Percentiles rank a stretch among this genome's conserved stretches.
Evolutionary conservation across 35 echinoderm and acorn worm genomes (phyloP).

Genomic region (Ophioderma brevispina): DNA sequence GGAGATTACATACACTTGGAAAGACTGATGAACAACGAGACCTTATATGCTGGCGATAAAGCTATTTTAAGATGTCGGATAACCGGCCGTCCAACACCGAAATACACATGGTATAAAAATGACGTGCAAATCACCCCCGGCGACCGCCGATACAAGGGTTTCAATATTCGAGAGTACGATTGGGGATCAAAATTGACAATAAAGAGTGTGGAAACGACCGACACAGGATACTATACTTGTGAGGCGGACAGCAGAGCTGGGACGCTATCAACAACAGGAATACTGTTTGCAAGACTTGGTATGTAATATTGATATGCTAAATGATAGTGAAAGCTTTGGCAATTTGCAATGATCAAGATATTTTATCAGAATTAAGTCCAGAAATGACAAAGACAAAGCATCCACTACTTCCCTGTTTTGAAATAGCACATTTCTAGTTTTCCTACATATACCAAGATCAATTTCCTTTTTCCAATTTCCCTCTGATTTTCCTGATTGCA

Average conservation of each 20-base stretch:
- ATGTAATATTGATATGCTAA: neutral
- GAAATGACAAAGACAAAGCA: no score
- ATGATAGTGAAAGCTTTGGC: no score
- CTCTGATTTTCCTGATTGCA: no score
- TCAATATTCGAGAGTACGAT: conserved; percentile 30
- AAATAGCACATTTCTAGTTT: no score
- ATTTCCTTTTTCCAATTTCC: no score
- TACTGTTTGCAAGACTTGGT: conserved; percentile 83
- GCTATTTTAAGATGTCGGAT: conserved; percentile 82
- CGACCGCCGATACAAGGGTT: neutral
- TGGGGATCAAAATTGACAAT: conserved; percentile 94
- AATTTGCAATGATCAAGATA: no score
- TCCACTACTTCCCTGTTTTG: no score
- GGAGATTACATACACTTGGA: conserved; percentile 69
- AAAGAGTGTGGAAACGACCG: conserved; percentile 77
- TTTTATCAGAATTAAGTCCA: no score
- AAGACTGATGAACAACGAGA: conserved; percentile 78
- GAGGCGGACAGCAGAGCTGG: conserved; percentile 67
- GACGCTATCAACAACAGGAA: conserved; percentile 66
- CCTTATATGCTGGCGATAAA: conserved; percentile 73
- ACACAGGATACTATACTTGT: conserved; percentile 92
- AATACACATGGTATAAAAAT: conserved; percentile 92
- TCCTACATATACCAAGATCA: no score
- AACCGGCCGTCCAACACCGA: conserved; percentile 59
- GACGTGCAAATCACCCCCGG: conserved; percentile 55